phyloP scores from a whole-genome alignment of 2,888 invertebrate species.

The Lithophane ornitopus region DNA sequence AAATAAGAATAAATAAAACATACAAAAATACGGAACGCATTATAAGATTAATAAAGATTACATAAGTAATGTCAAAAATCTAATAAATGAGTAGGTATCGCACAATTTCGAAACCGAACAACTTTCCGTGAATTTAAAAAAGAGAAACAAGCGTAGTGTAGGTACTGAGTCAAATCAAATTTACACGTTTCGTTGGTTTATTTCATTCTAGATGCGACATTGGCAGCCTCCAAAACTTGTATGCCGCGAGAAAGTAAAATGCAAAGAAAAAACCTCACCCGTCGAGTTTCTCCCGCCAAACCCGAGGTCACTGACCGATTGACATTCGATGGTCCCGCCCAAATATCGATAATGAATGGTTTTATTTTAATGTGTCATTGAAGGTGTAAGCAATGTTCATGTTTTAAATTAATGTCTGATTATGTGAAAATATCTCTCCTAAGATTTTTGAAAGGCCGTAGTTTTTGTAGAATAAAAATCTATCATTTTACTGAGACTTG shows the following conservation, averaged over 20 bases:
- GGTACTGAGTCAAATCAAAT: constrained; percentile 61
- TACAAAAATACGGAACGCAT: background rate
- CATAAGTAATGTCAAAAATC: background rate
- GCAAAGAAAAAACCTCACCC: constrained; percentile 84
- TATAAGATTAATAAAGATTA: background rate
- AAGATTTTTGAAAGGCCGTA: background rate
- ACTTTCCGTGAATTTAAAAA: constrained; percentile 34
- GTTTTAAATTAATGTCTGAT: background rate
- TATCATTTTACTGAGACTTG: background rate
- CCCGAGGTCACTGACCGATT: constrained; percentile 87
- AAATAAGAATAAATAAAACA: background rate
- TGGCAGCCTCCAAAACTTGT: constrained; percentile 64
- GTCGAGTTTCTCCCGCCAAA: constrained; percentile 90
- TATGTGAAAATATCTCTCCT: background rate
- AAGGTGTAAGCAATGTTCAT: constrained; percentile 5
- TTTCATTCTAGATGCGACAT: constrained; percentile 63
- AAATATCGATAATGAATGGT: constrained; percentile 64
- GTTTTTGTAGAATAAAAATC: background rate
- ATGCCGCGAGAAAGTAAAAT: constrained; percentile 87
- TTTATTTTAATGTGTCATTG: constrained; percentile 28
- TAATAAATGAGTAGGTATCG: background rate
- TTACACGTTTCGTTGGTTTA: constrained; percentile 63
- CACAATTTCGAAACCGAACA: constrained; percentile 31
- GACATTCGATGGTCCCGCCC: constrained; percentile 84
- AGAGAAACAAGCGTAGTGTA: constrained; percentile 18